Base-by-base conservation (phyloP, 53 echinoderm and acorn worm species). In the Echinometra lucunter region DNA sequence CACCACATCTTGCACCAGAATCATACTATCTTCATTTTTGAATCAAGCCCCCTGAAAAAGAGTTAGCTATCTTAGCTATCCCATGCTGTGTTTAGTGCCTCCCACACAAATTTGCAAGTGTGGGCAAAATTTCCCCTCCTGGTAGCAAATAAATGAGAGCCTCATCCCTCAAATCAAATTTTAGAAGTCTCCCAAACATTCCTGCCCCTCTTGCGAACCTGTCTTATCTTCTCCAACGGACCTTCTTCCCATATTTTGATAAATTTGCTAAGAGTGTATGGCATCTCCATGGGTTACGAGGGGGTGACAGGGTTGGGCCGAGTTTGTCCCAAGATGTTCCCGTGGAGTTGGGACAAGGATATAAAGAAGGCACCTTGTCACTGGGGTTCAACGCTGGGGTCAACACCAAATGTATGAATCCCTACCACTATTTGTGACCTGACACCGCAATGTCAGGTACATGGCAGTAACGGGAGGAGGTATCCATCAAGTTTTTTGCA, bases 101-200 rank as follows among this genome's bases (percentile, higher is more conserved):
- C 66, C 69, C 66, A 69, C 60, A 28, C 66, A 91, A 91, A 66
- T 67, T 66, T 91, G 91, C 91, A 91, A 91, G 66, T 91, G 91
- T 91, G 91, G 66, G 72, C 91, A 67, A 66, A 38, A 38, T 45
- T 66, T 91, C 89, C 25, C 58, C 38, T 60, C 89, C 89, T 85
- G 49, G 49, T 85, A 49, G 85, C 49, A 45, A 47, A n/a, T 85
- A 21, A 25, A 9, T n/a, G 44, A 47, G 49, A 6, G 27, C 13
- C 27, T 55, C 56, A 53, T 63, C 63, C 90, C 58, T 21, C 90
- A 90, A 90, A 90, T 90, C 90, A 90, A 90, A 90, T 85, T 85
- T 53, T 45, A 85, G 23, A 85, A 42, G 4, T 42, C 78, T n/a
- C 45, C 45, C 9, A 49, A 49, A 85, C 45, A 85, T 85, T 49